Evolutionary conservation across 2,113 vertebrate genomes (phyloP).

Genomic region (Athene cunicularia): DNA sequence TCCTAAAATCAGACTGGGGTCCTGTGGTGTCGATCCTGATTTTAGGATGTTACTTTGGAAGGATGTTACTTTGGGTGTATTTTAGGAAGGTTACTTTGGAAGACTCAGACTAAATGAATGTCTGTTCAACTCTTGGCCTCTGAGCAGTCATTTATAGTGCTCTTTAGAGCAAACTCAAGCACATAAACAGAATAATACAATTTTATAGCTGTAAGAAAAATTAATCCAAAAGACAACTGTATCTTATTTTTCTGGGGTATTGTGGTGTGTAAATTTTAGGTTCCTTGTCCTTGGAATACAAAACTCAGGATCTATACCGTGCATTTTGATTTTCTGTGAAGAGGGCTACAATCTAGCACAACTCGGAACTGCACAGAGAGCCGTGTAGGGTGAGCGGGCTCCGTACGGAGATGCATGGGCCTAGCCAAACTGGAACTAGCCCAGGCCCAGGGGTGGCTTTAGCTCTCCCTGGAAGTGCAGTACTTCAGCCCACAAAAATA

Average conservation of each 20-base stretch:
- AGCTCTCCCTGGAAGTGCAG: not conserved
- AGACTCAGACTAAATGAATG: too few species aligned
- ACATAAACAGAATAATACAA: too few species aligned
- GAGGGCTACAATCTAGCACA: not conserved
- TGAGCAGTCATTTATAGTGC: too few species aligned
- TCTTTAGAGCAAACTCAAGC: too few species aligned
- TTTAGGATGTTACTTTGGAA: too few species aligned
- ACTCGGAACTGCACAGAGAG: not conserved
- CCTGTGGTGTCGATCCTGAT: too few species aligned
- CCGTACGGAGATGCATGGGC: fast-evolving
- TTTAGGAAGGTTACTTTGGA: too few species aligned
- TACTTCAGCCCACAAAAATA: not conserved
- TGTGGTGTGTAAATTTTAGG: not conserved
- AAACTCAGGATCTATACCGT: fast-evolving
- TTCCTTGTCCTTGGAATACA: not conserved
- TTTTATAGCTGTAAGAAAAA: too few species aligned
- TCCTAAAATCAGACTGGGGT: not conserved
- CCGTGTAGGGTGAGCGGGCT: fast-evolving
- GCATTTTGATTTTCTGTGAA: not conserved
- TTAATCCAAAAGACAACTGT: too few species aligned
- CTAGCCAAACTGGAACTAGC: not conserved
- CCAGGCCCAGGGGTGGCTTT: not conserved
- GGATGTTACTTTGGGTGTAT: too few species aligned
- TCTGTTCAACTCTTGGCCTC: too few species aligned
- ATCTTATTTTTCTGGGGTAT: not conserved